Percentiles rank a stretch among this genome's conserved stretches.
Conservation (phyloP, 53 echinoderm and acorn worm genomes). For the Zoroaster sp. region DNA sequence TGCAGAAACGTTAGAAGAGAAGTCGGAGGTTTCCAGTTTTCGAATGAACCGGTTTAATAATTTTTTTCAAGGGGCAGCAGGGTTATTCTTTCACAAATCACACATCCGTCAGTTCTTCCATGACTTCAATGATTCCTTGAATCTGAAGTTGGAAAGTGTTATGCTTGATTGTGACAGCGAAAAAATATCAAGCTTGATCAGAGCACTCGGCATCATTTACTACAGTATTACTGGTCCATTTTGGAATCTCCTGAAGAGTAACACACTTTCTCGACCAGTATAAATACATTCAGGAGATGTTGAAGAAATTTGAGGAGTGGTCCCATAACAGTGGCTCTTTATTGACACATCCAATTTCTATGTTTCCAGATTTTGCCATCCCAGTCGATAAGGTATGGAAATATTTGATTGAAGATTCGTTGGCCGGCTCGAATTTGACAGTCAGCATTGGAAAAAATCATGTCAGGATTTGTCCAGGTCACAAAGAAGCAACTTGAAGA, state of each 20-base stretch:
- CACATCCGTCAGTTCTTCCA: slow-evolving; percentile 38
- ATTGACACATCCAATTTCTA: background rate
- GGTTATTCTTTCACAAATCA: slow-evolving; percentile 34
- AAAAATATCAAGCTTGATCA: slow-evolving; percentile 5
- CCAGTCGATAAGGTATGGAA: slow-evolving; percentile 19
- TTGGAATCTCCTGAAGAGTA: slow-evolving; percentile 34
- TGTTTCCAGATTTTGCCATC: slow-evolving; percentile 8
- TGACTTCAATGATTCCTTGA: slow-evolving; percentile 34
- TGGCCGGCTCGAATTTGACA: background rate
- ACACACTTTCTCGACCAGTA: slow-evolving; percentile 27
- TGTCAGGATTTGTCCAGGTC: slow-evolving; percentile 51
- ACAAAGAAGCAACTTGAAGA: slow-evolving; percentile 37
- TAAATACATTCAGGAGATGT: slow-evolving; percentile 47
- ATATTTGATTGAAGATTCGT: background rate
- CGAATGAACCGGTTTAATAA: slow-evolving; percentile 64
- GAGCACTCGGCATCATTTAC: slow-evolving; percentile 52
- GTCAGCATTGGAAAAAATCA: background rate
- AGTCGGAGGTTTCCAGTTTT: slow-evolving; percentile 43
- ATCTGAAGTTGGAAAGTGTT: slow-evolving; percentile 58
- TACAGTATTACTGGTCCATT: slow-evolving; percentile 48
- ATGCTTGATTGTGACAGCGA: slow-evolving; percentile 8
- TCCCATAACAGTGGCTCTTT: background rate
- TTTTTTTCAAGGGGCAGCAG: slow-evolving; percentile 54
- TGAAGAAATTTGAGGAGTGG: slow-evolving; percentile 29
- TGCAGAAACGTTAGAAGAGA: slow-evolving; percentile 17